Percentiles rank a stretch among this genome's conserved stretches.
These are phyloP conservation scores for Drosophila kurseongensis DNA, from an alignment of 1,140 invertebrate species.

Conservation along the genomic window DNA sequence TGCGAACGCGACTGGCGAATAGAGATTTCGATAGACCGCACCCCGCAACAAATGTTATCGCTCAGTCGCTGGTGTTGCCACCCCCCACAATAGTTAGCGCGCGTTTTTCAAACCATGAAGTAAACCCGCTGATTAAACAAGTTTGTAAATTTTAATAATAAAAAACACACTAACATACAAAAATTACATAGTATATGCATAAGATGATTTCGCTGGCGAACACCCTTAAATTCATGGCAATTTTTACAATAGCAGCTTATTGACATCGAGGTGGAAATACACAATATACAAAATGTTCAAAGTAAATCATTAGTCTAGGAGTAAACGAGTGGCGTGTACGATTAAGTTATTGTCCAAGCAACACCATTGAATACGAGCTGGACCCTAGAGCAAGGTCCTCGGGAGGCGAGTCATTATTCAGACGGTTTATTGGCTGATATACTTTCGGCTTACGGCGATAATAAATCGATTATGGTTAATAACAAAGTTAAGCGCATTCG, in stretches of 20 bases:
- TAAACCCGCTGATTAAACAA: conserved; percentile 23
- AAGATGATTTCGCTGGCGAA: conserved; percentile 57
- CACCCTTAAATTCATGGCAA: conserved; percentile 59
- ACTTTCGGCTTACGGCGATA: conserved; percentile 69
- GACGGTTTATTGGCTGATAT: conserved; percentile 39
- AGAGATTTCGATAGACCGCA: conserved; percentile 5
- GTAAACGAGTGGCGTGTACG: conserved; percentile 38
- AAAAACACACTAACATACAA: conserved; percentile 62
- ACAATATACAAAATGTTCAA: conserved; percentile 33
- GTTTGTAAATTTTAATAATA: conserved; percentile 66
- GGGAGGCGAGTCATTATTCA: conserved; percentile 40
- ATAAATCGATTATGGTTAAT: conserved; percentile 66
- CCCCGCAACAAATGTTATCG: background rate
- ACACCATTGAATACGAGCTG: conserved; percentile 31
- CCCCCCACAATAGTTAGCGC: background rate
- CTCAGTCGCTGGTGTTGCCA: background rate
- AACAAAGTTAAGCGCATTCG: conserved; percentile 62
- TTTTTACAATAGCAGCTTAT: conserved; percentile 41
- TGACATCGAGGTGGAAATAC: conserved; percentile 32
- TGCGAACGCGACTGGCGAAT: conserved; percentile 8
- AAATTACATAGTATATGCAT: conserved; percentile 50
- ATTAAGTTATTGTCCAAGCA: conserved; percentile 64
- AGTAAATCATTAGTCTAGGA: conserved; percentile 29
- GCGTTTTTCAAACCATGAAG: conserved; percentile 2
- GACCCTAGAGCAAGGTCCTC: conserved; percentile 12